Evolutionary conservation across 2,888 invertebrate species (phyloP).

Genomic region (Eretmocerus hayati): DNA sequence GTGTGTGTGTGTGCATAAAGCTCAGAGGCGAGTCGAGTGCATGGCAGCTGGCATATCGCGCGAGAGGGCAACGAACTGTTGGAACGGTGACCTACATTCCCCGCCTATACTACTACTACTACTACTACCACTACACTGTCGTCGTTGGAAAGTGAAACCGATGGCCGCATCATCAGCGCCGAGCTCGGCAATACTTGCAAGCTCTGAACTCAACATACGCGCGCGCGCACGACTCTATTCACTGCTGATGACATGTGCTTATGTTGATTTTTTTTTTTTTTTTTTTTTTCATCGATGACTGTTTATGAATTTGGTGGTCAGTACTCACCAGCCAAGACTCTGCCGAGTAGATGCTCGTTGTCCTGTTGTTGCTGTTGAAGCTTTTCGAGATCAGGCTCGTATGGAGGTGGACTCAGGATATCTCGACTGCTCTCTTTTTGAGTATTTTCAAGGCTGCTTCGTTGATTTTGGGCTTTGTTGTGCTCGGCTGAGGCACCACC

Average conservation of each 20-base stretch:
- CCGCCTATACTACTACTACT: conserved; percentile 33
- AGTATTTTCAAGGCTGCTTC: conserved; percentile 19
- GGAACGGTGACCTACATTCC: conserved; percentile 48
- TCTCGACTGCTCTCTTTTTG: conserved; percentile 37
- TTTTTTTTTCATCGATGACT: background rate
- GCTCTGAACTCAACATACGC: background rate
- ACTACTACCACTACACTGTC: too few species aligned
- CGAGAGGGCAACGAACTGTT: conserved; percentile 54
- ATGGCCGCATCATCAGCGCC: conserved; percentile 33
- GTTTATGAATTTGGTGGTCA: too few species aligned
- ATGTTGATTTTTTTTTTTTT: background rate
- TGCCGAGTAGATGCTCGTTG: conserved; percentile 53
- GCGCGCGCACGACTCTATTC: background rate
- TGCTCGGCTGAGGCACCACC: background rate
- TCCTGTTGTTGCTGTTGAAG: conserved; percentile 27
- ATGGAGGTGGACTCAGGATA: conserved; percentile 29
- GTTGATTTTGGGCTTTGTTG: conserved; percentile 40
- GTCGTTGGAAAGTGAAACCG: conserved; percentile 48
- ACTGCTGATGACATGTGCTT: too few species aligned
- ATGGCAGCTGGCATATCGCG: too few species aligned
- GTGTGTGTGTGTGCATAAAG: too few species aligned
- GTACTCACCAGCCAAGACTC: conserved; percentile 56
- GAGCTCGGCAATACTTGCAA: background rate
- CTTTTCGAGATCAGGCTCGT: conserved; percentile 32
- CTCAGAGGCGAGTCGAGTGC: conserved; percentile 54